These are phyloP conservation scores for Pandion haliaetus DNA, from an alignment of 2,113 vertebrate species.

Conservation along the genomic window DNA sequence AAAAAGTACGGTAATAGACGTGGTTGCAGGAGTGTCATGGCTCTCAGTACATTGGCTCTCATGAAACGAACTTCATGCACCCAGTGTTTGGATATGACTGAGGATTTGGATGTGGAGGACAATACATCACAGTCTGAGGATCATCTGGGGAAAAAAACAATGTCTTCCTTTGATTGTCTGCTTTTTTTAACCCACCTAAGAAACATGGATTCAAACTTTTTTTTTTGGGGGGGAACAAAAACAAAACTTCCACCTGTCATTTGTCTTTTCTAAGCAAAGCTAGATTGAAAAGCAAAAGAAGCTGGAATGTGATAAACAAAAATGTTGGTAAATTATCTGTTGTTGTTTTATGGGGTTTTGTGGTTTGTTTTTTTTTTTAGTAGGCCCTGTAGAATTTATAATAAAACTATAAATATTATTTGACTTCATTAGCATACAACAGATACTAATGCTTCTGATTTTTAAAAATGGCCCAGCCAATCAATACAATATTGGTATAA, in stretches of 20 bases:
- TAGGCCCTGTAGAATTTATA: neutral
- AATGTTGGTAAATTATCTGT: neutral
- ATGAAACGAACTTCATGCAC: fast-evolving
- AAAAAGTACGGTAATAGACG: neutral
- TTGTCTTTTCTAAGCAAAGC: neutral
- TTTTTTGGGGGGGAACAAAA: neutral
- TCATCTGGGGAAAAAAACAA: neutral
- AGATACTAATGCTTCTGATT: fast-evolving
- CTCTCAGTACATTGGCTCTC: neutral
- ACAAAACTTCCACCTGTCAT: neutral
- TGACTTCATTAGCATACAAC: neutral
- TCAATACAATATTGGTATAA: neutral
- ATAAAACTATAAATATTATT: neutral
- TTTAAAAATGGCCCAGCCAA: neutral
- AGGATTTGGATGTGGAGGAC: neutral
- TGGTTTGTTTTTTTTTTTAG: neutral
- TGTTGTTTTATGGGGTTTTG: neutral
- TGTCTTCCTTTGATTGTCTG: neutral
- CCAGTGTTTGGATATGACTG: too few species aligned
- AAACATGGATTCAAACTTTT: neutral
- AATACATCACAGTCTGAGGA: neutral
- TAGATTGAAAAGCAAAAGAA: neutral
- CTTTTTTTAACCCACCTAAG: neutral
- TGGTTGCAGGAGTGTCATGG: too few species aligned
- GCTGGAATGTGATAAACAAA: neutral